Percentiles rank a stretch among this genome's conserved stretches.
phyloP scores from a whole-genome alignment of 2,113 vertebrate species.

The Neopipo cinnamomea region DNA sequence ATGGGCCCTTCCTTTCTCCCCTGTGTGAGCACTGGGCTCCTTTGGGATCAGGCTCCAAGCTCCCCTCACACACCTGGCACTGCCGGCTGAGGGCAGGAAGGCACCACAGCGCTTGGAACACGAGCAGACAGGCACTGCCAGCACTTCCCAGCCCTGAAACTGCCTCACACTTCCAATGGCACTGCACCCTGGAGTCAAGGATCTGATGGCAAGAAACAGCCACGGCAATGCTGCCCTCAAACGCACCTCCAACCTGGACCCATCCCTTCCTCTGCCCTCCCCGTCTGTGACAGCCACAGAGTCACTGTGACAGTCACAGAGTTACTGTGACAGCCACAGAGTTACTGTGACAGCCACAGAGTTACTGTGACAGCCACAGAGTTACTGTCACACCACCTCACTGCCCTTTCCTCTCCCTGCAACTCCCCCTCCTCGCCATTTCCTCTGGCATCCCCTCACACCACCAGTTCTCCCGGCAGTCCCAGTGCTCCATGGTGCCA shows the following conservation, averaged over 20 bases:
- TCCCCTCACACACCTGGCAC: background rate
- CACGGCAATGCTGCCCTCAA: background rate
- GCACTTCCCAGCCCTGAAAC: background rate
- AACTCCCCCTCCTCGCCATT: accelerated
- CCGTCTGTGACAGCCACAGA: background rate
- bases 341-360: background rate
- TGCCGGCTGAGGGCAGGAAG: background rate
- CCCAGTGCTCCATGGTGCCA: accelerated
- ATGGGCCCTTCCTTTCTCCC: background rate
- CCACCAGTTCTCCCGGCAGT: accelerated
- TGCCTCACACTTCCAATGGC: background rate
- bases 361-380: too few species aligned
- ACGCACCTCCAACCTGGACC: background rate
- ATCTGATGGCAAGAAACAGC: background rate
- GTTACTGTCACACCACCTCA: background rate
- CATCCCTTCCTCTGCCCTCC: background rate
- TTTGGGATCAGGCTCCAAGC: background rate
- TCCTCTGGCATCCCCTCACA: background rate
- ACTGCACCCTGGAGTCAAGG: background rate
- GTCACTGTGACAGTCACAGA: too few species aligned
- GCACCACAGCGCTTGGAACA: background rate
- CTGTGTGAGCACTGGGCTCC: background rate
- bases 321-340: too few species aligned
- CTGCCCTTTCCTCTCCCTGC: background rate
- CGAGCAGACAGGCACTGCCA: background rate